Conservation (phyloP, 2,888 invertebrate species). For the Suillia variegata region DNA sequence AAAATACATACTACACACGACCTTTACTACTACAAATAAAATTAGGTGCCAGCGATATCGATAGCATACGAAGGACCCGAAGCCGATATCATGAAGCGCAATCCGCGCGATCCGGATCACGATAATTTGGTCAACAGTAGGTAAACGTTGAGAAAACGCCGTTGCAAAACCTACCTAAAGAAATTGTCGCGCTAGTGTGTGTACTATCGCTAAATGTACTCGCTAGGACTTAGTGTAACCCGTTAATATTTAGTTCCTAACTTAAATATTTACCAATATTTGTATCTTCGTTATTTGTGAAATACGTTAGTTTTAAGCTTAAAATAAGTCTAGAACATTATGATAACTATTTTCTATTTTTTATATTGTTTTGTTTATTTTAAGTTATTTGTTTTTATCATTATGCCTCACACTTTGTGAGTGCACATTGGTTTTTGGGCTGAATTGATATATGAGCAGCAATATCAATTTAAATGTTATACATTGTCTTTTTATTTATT, state of each 20-base stretch:
- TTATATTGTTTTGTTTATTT: no score
- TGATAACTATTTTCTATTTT: no score
- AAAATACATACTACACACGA: conserved; percentile 6
- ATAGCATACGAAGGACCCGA: conserved; percentile 97
- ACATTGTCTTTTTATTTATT: no score
- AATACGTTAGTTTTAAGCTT: neutral
- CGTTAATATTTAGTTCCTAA: no score
- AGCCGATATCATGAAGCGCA: conserved; percentile 98
- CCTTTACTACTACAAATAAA: conserved; percentile 8
- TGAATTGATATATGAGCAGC: no score
- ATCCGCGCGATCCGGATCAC: conserved; percentile 92
- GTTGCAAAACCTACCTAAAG: neutral
- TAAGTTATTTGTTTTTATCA: no score
- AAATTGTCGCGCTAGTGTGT: neutral
- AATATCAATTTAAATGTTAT: no score
- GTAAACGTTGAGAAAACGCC: conserved; percentile 64
- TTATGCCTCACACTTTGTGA: no score
- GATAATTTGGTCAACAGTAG: conserved; percentile 99
- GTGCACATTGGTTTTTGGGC: no score
- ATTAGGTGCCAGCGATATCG: conserved; percentile 93
- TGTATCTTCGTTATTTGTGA: no score
- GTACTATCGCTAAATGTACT: neutral
- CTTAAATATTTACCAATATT: no score
- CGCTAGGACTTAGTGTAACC: neutral
- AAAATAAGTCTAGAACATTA: no score